Evolutionary conservation across 1,140 invertebrate species (phyloP).

Genomic region (Ceratina australensis): DNA sequence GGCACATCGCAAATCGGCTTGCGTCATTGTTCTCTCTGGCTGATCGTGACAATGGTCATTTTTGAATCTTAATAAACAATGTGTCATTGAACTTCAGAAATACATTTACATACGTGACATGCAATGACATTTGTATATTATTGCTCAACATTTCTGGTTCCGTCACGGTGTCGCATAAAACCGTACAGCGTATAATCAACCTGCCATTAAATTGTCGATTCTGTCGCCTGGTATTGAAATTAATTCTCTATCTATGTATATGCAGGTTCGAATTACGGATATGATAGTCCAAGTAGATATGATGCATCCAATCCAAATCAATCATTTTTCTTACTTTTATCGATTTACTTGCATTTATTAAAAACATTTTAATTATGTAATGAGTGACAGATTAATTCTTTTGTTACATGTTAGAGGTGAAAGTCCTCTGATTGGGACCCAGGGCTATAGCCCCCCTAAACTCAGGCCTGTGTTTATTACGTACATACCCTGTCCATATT

Average conservation of each 20-base stretch:
- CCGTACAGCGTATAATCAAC: neutral
- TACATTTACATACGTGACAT: conserved; percentile 3
- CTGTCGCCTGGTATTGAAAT: neutral
- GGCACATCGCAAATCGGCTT: conserved; percentile 34
- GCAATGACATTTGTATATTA: neutral
- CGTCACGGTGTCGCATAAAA: neutral
- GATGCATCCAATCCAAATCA: too few relatives aligned
- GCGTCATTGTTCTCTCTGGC: conserved; percentile 39
- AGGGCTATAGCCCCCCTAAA: too few relatives aligned
- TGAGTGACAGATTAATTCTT: too few relatives aligned
- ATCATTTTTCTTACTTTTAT: too few relatives aligned
- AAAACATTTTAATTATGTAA: too few relatives aligned
- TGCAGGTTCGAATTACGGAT: too few relatives aligned
- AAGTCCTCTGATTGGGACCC: too few relatives aligned
- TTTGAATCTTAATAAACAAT: conserved; percentile 31
- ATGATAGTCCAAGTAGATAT: too few relatives aligned
- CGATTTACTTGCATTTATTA: too few relatives aligned
- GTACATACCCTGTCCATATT: neutral
- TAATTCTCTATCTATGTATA: neutral
- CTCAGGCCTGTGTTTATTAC: too few relatives aligned
- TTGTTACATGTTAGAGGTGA: too few relatives aligned
- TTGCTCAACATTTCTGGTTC: neutral
- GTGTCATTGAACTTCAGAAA: conserved; percentile 38
- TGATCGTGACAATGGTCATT: conserved; percentile 45
- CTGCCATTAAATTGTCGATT: neutral